A percentile compares a stretch with the other conserved stretches of the same genome.
Conservation (phyloP, 2,797 vertebrate genomes). For the Gobionotothen gibberifrons region DNA sequence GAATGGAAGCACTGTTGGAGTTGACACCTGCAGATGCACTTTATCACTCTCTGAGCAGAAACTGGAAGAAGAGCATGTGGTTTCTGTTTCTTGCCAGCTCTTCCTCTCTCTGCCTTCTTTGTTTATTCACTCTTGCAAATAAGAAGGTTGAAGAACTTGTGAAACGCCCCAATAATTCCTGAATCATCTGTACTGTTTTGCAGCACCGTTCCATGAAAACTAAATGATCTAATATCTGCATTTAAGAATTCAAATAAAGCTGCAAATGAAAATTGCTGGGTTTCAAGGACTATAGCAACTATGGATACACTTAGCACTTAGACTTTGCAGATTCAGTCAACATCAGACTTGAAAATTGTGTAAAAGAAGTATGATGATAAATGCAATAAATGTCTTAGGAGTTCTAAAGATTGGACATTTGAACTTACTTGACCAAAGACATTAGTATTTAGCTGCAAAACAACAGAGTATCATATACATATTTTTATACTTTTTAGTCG, state of each 20-base stretch:
- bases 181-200: conserved; percentile 12
- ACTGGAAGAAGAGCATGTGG: conserved; percentile 66
- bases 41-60: conserved; percentile 61
- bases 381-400: conserved; percentile 16
- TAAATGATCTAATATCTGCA: conserved; percentile 1
- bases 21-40: conserved; percentile 65
- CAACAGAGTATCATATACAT: conserved; percentile 48
- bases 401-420: conserved; percentile 39
- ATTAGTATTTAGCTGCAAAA: conserved; percentile 28
- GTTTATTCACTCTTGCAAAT: conserved; percentile 45
- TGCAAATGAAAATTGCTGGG: background rate
- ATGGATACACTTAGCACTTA: conserved; percentile 16
- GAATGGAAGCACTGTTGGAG: conserved; percentile 51
- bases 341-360: conserved; percentile 14
- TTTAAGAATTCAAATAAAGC: background rate
- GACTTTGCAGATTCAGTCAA: conserved; percentile 7
- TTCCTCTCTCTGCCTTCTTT: conserved; percentile 39
- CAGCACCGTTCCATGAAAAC: conserved; percentile 11
- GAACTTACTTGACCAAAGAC: background rate
- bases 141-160: conserved; percentile 41
- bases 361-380: conserved; percentile 31
- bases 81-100: conserved; percentile 66
- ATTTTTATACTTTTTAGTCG: conserved; percentile 26
- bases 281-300: conserved; percentile 6
- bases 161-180: conserved; percentile 37